Evolutionary conservation across 2,113 vertebrate genomes (phyloP).

Genomic region (Syngnathus floridae): DNA sequence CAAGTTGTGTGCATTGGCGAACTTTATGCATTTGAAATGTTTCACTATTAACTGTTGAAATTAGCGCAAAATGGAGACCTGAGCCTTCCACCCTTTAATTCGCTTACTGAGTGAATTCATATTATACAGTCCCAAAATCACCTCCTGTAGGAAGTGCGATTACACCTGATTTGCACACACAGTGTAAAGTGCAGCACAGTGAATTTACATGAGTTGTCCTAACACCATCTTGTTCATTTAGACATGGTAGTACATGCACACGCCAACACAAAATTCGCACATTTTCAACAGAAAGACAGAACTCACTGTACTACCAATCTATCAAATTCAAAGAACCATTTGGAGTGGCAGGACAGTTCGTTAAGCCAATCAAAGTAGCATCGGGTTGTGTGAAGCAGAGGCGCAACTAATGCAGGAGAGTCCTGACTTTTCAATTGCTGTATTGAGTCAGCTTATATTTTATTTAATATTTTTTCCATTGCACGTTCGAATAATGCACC

Average conservation of each 20-base stretch:
- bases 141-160: slow-evolving; percentile 14
- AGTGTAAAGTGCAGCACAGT: neutral
- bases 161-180: slow-evolving; percentile 12
- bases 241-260: neutral
- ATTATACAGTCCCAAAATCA: slow-evolving; percentile 20
- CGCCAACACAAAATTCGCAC: slow-evolving; percentile 3
- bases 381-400: no score
- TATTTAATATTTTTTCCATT: no score
- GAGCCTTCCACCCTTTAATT: slow-evolving; percentile 29
- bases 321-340: no score
- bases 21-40: neutral
- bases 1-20: neutral
- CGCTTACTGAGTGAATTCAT: slow-evolving; percentile 25
- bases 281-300: slow-evolving; percentile 15
- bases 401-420: no score
- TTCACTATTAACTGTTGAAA: slow-evolving; percentile 31
- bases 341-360: no score
- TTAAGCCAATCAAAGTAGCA: no score
- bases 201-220: slow-evolving; percentile 9
- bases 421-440: no score
- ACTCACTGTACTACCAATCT: neutral
- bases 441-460: no score
- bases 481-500: no score
- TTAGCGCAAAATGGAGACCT: slow-evolving; percentile 19
- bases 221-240: neutral